Evolutionary conservation across 2,797 vertebrate genomes (phyloP).

Genomic region (Enteromius viviparus): DNA sequence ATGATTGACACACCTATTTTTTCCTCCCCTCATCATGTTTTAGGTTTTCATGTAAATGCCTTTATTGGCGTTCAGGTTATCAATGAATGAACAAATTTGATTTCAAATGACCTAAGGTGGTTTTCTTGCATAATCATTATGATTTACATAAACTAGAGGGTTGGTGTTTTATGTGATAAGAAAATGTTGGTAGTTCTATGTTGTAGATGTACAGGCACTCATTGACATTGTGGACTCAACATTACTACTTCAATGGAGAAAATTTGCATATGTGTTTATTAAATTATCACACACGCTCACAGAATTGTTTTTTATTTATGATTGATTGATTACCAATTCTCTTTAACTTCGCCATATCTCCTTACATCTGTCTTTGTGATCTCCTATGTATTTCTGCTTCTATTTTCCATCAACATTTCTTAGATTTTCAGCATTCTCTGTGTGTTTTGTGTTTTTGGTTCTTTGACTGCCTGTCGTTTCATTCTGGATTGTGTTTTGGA

Average conservation of each 20-base stretch:
- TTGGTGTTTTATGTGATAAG: neutral
- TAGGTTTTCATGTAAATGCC: constrained; percentile 1
- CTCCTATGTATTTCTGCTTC: neutral
- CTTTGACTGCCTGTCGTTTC: neutral
- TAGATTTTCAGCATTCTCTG: neutral
- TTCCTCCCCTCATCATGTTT: neutral
- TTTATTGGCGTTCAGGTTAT: neutral
- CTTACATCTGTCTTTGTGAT: neutral
- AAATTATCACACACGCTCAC: neutral
- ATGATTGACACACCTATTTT: neutral
- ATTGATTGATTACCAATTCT: neutral
- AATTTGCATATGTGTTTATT: neutral
- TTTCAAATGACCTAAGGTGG: neutral
- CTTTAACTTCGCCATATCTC: neutral
- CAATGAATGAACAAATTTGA: neutral
- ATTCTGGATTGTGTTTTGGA: neutral
- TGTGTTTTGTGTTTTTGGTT: neutral
- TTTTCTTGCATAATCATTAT: neutral
- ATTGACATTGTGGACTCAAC: neutral
- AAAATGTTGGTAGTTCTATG: neutral
- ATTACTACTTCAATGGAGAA: neutral
- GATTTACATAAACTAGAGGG: neutral
- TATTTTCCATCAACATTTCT: neutral
- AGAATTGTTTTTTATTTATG: neutral
- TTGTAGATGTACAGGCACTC: neutral